Evolutionary conservation across 2,888 invertebrate genomes (phyloP), one percentile per base, ranked within the genome.

Genomic region (Pediacus dermestoides): DNA sequence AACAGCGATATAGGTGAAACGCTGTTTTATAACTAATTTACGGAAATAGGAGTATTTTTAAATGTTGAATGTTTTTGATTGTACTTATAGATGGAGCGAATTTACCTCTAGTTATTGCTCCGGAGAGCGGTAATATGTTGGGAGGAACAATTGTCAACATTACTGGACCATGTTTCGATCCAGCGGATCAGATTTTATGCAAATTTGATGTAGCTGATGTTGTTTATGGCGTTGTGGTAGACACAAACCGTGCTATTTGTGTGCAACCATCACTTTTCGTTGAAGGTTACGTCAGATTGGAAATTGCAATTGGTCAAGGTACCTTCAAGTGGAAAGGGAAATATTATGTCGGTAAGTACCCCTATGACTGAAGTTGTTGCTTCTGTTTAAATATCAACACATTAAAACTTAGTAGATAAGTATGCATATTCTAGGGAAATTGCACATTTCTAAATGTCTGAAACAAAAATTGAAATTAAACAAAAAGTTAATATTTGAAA

Each of bases 141-240:
- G 97, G 97, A 2, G 97, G 97, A 1, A 90, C 92, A 0, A 82
- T 95, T 36, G 91, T 97, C 21, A 95, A 96, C 63, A 88, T 97
- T 40, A 94, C 96, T 0, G 97, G 96, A 0, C 94, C 95, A 2
- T 97, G 97, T 65, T 90, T 96, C 64, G 76, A 82, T 48, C 78
- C 78, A 0, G 74, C 74, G 1, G 82, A 88, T 55, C 78, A 83
- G 50, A 81, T 95, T 30, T 81, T 80, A 34, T 93, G 92, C 60
- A 81, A 86, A 48, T 91, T 91, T 60, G 90, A 91, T 60, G 57
- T 61, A 4, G 86, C 82, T 0, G 82, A 85, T 48, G 78, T 83
- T 39, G 88, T 91, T 1, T 67, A 78, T 6, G 91, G 89, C 2
- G 82, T 80, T 36, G 83, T 85, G 25, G 77, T 89, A 1, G 84